Evolutionary conservation across 1,140 invertebrate species (phyloP), one percentile per base, ranked within the genome.

Genomic region (Hirudo medicinalis): DNA sequence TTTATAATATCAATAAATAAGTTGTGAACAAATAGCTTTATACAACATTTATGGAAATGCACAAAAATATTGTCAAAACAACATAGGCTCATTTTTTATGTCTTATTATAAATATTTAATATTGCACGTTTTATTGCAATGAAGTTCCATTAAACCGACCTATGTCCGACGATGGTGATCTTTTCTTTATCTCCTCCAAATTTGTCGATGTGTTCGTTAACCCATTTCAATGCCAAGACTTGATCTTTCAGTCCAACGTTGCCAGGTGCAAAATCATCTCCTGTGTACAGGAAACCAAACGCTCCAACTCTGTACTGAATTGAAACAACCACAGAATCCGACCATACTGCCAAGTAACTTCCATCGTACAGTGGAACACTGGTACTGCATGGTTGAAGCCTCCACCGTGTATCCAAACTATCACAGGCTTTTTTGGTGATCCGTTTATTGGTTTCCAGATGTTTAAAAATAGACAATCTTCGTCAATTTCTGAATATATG

Each of bases 301-400:
- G 80, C 72, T 27, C 91, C 90, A 17, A 93, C 87, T 71, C 93
- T 86, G 80, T 96, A 96, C 79, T 95, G 92, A 86, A 95, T 91
- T 17, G 91, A 89, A 11, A 94, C 91, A 71, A 95, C 83, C 57
- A 97, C 90, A n/a, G 96, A 86, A 76, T 94, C 89, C 20, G 71
- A 71, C 40, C 74, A 72, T 27, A 90, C 88, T 0, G 43, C 43
- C 43, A 49, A 13, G 11, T 49, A 49, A 49, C 13, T 49, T 49
- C 43, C 43, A 49, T 49, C 43, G 15, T 49, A 49, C 5, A 49
- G 15, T 17, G 43, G 43, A 49, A 49, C 0, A 17, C 43, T 49
- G 5, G 43, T 49, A 9, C 43, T 13, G 13, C 43, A 9, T 49
- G 43, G 15, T 49, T 49, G 15, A 49, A 49, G 11, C 43, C 29